phyloP scores from a whole-genome alignment of 2,888 invertebrate genomes.

The Aethes cnicana region DNA sequence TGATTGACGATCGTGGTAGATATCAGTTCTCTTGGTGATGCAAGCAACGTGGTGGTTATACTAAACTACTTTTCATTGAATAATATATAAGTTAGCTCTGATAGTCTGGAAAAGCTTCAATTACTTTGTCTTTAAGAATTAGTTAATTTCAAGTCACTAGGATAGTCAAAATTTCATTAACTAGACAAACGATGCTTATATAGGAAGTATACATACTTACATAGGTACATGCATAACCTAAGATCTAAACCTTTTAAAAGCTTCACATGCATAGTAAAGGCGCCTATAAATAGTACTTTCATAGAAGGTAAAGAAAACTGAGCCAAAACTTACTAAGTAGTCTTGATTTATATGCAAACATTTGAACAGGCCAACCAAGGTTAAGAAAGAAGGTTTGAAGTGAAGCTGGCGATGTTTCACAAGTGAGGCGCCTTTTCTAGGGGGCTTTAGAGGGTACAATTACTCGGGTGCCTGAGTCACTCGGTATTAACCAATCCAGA shows the following conservation, averaged over 20 bases:
- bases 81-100: neutral
- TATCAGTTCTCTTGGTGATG: neutral
- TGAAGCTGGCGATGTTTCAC: conserved; percentile 76
- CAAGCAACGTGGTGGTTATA: conserved; percentile 5
- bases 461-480: conserved; percentile 65
- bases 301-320: conserved; percentile 14
- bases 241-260: conserved; percentile 16
- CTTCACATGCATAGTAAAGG: conserved; percentile 34
- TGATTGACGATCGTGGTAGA: neutral
- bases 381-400: conserved; percentile 32
- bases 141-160: conserved; percentile 6
- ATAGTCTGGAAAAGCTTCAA: conserved; percentile 9
- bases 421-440: conserved; percentile 79
- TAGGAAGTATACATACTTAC: neutral
- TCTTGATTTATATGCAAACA: conserved; percentile 36
- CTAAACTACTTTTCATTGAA: neutral
- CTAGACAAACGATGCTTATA: too few species aligned
- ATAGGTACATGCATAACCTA: conserved; percentile 17
- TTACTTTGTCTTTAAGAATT: neutral
- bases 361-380: conserved; percentile 39
- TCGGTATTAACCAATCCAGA: conserved; percentile 71
- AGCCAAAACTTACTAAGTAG: conserved; percentile 28
- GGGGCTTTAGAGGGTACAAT: conserved; percentile 55
- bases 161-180: too few species aligned
- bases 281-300: conserved; percentile 19